These are phyloP conservation scores for Sebastes fasciatus DNA, from an alignment of 2,113 vertebrate species.

Conservation along the genomic window DNA sequence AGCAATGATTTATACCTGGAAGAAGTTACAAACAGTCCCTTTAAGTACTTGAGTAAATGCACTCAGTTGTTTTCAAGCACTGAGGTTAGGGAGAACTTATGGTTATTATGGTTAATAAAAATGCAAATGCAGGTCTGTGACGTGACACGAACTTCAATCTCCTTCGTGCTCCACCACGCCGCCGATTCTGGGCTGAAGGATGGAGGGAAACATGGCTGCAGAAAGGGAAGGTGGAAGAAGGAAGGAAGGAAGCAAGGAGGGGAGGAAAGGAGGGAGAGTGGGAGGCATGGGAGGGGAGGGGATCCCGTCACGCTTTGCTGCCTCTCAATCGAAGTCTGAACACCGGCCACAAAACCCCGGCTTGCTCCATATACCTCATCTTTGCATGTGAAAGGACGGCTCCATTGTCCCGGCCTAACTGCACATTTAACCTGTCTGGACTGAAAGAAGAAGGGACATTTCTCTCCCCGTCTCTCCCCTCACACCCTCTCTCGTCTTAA, in stretches of 20 bases:
- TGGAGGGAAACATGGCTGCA: conserved; percentile 5
- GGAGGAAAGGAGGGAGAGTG: conserved; percentile 42
- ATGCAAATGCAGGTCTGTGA: not conserved
- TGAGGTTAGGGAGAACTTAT: no score
- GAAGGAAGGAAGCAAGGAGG: not conserved
- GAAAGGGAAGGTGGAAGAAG: conserved; percentile 1
- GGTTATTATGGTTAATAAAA: not conserved
- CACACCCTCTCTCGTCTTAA: conserved; percentile 66
- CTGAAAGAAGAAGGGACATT: conserved; percentile 68
- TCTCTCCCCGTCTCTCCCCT: conserved; percentile 49
- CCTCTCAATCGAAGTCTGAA: conserved; percentile 80
- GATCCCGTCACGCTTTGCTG: conserved; percentile 78
- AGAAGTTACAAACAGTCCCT: no score
- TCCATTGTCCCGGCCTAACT: conserved; percentile 78
- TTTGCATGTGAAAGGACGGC: conserved; percentile 83
- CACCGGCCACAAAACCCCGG: conserved; percentile 73
- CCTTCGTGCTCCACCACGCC: not conserved
- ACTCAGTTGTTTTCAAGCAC: no score
- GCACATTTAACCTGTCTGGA: conserved; percentile 86
- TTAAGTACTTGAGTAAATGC: no score
- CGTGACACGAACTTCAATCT: not conserved
- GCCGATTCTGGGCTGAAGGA: conserved; percentile 1
- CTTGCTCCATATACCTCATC: conserved; percentile 79
- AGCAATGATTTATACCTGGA: no score
- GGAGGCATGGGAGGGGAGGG: conserved; percentile 57